Evolutionary conservation across 2,797 vertebrate genomes (phyloP), one percentile per base, ranked within the genome.

Genomic region (Alcedo atthis): DNA sequence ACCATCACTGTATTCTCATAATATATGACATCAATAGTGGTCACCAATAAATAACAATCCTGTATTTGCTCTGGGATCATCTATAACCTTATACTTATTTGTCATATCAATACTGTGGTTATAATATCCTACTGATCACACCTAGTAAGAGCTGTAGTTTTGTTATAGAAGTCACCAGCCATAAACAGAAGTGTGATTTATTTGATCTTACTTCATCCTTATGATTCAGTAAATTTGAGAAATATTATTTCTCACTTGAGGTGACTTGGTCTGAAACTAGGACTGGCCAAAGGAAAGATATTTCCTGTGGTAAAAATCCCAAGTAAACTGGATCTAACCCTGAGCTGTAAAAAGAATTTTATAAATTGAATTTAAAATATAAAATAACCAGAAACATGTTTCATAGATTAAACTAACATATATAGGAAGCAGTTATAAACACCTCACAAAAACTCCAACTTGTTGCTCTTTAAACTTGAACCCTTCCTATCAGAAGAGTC

Each of bases 111-210:
- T 79, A 71, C 30, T 57, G 57, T 63, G 83, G 73, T 78, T 90
- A 89, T 85, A 85, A 92, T 95, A 83, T 59, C 77, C 77, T 80
- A 75, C 83, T 89, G 73, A 95, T 96, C 74, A 95, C 77, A 96
- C 66, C 40, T 62, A 49, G 45, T 90, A 94, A 86, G 84, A 95
- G 64, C 51, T 85, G 82, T 69, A 92, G 30, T 84, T 92, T 87
- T 91, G 71, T 81, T 89, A 43, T 80, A 81, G 73, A 89, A 93
- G 82, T 85, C 87, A 94, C 80, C 61, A 89, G 84, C 49, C 93
- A 84, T 93, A 97, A 96, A 96, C 67, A 96, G 61, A 93, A 94
- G 35, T 57, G 74, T 80, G 49, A 43, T 88, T 94, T 89, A 86
- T 96, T 96, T 97, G 61, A 89, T 89, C 83, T 90, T 85, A 76